Evolutionary conservation across 2,888 invertebrate species (phyloP).

Genomic region (Drosophila paranaensis): DNA sequence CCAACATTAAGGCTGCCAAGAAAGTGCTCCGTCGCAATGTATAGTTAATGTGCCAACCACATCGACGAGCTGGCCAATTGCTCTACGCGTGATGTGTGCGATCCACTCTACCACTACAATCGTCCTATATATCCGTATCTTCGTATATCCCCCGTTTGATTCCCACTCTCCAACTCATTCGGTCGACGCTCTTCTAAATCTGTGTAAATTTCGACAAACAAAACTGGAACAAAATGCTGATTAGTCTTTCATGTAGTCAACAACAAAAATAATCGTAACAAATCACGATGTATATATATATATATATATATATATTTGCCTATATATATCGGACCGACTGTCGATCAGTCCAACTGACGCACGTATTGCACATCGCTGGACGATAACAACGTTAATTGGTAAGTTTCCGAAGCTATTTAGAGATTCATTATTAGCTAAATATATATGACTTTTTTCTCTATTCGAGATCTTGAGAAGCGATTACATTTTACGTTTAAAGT

Average conservation of each 20-base stretch:
- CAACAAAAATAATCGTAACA: constrained; percentile 15
- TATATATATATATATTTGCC: not conserved
- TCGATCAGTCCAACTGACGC: constrained; percentile 21
- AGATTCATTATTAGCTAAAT: not conserved
- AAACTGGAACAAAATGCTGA: constrained; percentile 77
- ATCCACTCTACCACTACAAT: constrained; percentile 6
- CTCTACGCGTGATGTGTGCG: constrained; percentile 74
- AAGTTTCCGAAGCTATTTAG: constrained; percentile 32
- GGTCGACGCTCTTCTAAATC: constrained; percentile 17
- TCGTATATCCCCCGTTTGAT: constrained; percentile 1
- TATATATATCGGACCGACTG: constrained; percentile 1
- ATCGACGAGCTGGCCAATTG: constrained; percentile 71
- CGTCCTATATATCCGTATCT: constrained; percentile 4
- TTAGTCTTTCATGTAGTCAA: constrained; percentile 53
- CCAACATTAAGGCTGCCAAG: constrained; percentile 96
- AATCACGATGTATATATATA: constrained; percentile 6
- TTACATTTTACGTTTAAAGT: no score
- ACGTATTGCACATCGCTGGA: constrained; percentile 42
- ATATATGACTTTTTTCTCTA: not conserved
- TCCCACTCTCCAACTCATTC: not conserved
- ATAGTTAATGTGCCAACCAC: constrained; percentile 77
- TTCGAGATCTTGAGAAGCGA: not conserved
- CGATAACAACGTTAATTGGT: constrained; percentile 50
- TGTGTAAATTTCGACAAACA: constrained; percentile 58
- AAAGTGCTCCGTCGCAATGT: constrained; percentile 87